phyloP scores from a whole-genome alignment of 2,113 vertebrate species.

The Thryonomys swinderianus region DNA sequence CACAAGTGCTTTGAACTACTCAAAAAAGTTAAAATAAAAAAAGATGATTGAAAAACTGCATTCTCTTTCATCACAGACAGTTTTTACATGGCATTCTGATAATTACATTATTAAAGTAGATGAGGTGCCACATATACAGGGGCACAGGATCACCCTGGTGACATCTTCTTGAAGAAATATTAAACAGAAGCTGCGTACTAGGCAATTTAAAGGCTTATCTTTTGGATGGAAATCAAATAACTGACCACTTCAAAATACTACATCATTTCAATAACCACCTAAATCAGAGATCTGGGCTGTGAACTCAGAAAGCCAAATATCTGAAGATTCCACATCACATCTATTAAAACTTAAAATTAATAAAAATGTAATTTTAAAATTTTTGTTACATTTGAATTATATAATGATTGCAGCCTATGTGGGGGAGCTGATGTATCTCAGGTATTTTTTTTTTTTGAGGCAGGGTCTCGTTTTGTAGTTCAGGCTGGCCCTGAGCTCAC shows the following conservation, averaged over 20 bases:
- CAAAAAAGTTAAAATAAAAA: slow-evolving; percentile 43
- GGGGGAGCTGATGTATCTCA: neutral
- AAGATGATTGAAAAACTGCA: slow-evolving; percentile 47
- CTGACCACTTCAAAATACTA: slow-evolving; percentile 47
- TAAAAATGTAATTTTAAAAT: neutral
- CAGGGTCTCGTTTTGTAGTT: too few relatives aligned
- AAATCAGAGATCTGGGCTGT: neutral
- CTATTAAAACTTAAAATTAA: neutral
- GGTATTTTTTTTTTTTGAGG: too few relatives aligned
- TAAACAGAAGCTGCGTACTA: neutral
- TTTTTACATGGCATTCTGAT: slow-evolving; percentile 36
- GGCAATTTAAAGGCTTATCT: slow-evolving; percentile 48
- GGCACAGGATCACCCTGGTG: neutral
- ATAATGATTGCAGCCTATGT: neutral
- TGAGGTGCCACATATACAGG: neutral
- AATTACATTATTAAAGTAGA: slow-evolving; percentile 59
- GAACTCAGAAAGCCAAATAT: slow-evolving; percentile 38
- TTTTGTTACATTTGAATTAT: neutral
- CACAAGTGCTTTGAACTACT: slow-evolving; percentile 14
- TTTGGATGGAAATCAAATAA: slow-evolving; percentile 31
- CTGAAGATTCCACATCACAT: neutral
- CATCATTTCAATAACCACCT: slow-evolving; percentile 52
- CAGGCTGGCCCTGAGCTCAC: too few relatives aligned
- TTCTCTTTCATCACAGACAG: slow-evolving; percentile 46
- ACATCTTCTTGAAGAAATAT: slow-evolving; percentile 56